Percentiles rank a stretch among this genome's conserved stretches.
Conservation (phyloP, 2,113 vertebrate genomes). For the Clupea harengus region DNA sequence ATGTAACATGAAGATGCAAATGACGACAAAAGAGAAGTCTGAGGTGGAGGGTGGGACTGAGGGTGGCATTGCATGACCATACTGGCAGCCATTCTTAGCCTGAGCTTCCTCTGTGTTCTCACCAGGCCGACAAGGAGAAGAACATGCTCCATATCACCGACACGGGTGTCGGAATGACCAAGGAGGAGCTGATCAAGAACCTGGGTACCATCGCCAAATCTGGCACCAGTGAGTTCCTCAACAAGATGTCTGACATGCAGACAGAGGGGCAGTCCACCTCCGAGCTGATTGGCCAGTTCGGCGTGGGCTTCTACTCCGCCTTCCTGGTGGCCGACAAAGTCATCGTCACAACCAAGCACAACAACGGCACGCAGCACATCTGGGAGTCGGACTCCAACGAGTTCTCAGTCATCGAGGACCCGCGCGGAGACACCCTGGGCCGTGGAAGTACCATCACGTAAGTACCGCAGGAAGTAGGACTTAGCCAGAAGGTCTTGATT, state of each 20-base stretch:
- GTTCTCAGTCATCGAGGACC: slow-evolving; percentile 92
- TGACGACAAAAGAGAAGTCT: background rate
- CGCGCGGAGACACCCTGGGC: slow-evolving; percentile 89
- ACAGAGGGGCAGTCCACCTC: slow-evolving; percentile 91
- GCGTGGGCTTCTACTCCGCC: slow-evolving; percentile 97
- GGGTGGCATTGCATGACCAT: background rate
- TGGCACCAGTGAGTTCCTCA: slow-evolving; percentile 97
- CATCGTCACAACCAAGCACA: slow-evolving; percentile 97
- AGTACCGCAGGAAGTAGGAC: slow-evolving; percentile 51
- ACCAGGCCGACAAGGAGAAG: slow-evolving; percentile 95
- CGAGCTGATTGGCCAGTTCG: slow-evolving; percentile 97
- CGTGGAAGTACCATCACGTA: slow-evolving; percentile 95
- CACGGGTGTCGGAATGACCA: slow-evolving; percentile 97
- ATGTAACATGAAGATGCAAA: background rate
- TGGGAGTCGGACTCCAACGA: slow-evolving; percentile 98
- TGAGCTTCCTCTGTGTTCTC: background rate
- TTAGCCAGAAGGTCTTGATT: background rate
- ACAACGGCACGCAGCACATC: slow-evolving; percentile 94
- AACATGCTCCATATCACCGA: slow-evolving; percentile 98
- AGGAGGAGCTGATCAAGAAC: slow-evolving; percentile 93
- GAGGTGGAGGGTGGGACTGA: background rate
- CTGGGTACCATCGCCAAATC: slow-evolving; percentile 98
- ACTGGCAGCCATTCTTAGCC: background rate
- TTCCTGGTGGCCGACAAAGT: slow-evolving; percentile 98
- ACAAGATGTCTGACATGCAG: slow-evolving; percentile 90